Base-by-base conservation (phyloP, 2,888 invertebrate species). In the Caenorhabditis sp. region DNA sequence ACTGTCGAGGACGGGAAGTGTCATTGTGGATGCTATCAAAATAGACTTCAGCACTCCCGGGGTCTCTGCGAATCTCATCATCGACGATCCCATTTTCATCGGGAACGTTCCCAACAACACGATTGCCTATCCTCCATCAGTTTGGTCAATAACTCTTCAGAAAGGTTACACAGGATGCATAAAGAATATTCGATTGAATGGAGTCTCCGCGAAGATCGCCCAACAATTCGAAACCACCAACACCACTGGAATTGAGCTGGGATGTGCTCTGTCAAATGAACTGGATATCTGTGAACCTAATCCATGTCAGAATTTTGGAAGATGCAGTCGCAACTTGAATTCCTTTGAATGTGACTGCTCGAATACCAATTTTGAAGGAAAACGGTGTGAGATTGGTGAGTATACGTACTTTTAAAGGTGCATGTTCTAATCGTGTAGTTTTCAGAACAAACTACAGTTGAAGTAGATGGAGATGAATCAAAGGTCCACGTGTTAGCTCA, bases 21-120 rank as follows among this genome's bases (percentile, higher is more conserved):
- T 91, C 8, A 80, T 90, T 22, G 90, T 91, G 14, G 91, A 91
- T 77, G 85, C 87, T 26, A 80, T 90, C 44, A 89, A 90, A 64
- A 92, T 90, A 12, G 91, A 92, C 73, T 91, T 91, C 76, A 88
- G 86, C 59, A 92, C 91, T 5, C 91, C 91, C 14, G 91, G 91
- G 14, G 89, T 91, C 0, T 91, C 91, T 10, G 87, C 91, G 0
- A 92, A 91, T 82, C 82, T 91, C 16, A 89, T 90, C 35, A 87
- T 91, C 54, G 85, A 85, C 47, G 85, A 85, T 66, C 80, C 81
- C 0, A 82, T 85, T 19, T 85, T 66, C 47, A 73, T 85, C 38
- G 85, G 83, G 19, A 76, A 80, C 24, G 80, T 83, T 12, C 83
- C 83, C 10, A 85, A 82, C 26, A 79, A 64, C 24, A 75, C 77